phyloP scores from a whole-genome alignment of 2,113 vertebrate genomes.

The Plestiodon gilberti region DNA sequence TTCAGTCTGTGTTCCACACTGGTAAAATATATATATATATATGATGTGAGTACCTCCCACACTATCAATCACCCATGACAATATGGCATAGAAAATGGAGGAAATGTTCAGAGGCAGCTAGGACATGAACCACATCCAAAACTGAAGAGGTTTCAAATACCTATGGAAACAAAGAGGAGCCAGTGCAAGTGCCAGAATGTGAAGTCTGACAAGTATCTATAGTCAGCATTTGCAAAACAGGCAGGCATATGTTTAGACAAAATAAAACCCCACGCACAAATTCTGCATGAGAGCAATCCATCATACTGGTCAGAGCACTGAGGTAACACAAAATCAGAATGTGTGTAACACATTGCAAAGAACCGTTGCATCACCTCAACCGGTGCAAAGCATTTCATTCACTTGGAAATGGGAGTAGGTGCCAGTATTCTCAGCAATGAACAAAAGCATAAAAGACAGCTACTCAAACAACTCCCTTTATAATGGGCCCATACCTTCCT shows the following conservation, averaged over 20 bases:
- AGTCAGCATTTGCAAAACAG: neutral
- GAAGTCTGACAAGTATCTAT: neutral
- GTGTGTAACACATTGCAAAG: neutral
- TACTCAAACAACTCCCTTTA: slow-evolving; percentile 20
- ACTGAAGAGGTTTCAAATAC: slow-evolving; percentile 17
- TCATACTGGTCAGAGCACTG: neutral
- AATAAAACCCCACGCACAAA: neutral
- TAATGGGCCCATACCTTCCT: neutral
- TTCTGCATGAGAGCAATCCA: slow-evolving; percentile 5
- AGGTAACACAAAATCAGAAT: neutral
- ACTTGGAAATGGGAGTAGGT: neutral
- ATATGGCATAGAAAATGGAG: neutral
- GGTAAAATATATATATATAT: too few species aligned
- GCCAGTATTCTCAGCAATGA: neutral
- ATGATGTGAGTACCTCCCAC: neutral
- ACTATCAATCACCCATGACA: neutral
- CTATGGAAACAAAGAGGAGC: slow-evolving; percentile 14
- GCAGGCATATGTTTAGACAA: neutral
- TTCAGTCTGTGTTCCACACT: neutral
- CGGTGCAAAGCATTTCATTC: neutral
- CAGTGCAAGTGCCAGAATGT: neutral
- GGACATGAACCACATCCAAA: neutral
- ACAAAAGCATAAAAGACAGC: slow-evolving; percentile 2
- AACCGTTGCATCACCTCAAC: neutral
- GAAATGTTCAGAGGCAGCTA: neutral